Evolutionary conservation across 2,888 invertebrate genomes (phyloP).

Genomic region (Margaritifera margaritifera): DNA sequence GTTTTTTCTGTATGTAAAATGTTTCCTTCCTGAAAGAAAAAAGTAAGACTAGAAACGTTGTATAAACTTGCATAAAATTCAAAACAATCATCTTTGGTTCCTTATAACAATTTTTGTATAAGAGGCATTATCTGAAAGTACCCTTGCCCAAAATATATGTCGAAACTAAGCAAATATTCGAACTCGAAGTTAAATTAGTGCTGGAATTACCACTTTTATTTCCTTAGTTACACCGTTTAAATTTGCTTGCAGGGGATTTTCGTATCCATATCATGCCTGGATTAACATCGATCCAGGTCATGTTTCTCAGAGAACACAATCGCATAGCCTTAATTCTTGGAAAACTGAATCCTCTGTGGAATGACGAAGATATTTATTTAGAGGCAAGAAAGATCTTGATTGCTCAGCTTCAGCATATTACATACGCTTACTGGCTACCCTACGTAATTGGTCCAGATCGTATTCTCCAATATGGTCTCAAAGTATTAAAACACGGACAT

Average conservation of each 20-base stretch:
- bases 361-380: conserved; percentile 78
- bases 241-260: conserved; percentile 79
- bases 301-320: conserved; percentile 92
- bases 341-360: conserved; percentile 83
- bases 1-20: too few species aligned
- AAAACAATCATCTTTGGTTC: too few species aligned
- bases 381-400: conserved; percentile 80
- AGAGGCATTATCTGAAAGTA: too few species aligned
- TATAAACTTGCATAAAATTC: too few species aligned
- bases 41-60: too few species aligned
- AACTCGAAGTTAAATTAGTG: too few species aligned
- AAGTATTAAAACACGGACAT: conserved; percentile 82
- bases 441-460: conserved; percentile 77
- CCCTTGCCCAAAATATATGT: too few species aligned
- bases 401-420: conserved; percentile 79
- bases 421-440: conserved; percentile 79
- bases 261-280: conserved; percentile 90
- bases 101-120: too few species aligned
- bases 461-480: conserved; percentile 60
- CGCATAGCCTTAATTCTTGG: conserved; percentile 79
- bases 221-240: too few species aligned
- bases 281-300: conserved; percentile 87
- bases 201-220: too few species aligned
- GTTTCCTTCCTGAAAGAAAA: too few species aligned
- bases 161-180: too few species aligned